Evolutionary conservation across 2,113 vertebrate genomes (phyloP).

Genomic region (Pelecanus crispus): DNA sequence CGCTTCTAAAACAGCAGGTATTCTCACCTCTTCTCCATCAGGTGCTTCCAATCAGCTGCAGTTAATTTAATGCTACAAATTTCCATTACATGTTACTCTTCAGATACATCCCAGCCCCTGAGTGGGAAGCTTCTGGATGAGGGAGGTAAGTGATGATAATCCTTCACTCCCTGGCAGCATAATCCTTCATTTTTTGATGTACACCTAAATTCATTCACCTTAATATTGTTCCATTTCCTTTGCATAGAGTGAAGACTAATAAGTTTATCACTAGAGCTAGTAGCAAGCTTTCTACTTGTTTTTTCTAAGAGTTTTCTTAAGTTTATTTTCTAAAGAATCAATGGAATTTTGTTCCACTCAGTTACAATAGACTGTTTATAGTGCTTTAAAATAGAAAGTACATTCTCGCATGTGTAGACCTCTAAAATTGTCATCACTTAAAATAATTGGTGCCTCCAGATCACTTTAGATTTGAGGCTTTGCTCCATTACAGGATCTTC

Average conservation of each 20-base stretch:
- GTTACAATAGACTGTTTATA: constrained; percentile 15
- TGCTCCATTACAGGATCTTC: not conserved
- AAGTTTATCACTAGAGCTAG: constrained; percentile 56
- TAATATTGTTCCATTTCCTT: constrained; percentile 65
- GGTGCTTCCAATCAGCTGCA: constrained; percentile 62
- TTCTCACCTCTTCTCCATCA: constrained; percentile 64
- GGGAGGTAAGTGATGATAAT: constrained; percentile 68
- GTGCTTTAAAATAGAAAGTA: constrained; percentile 37
- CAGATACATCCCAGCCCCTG: constrained; percentile 62
- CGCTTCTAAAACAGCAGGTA: constrained; percentile 64
- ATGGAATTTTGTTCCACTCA: not conserved
- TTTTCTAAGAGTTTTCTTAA: constrained; percentile 49
- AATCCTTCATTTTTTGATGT: constrained; percentile 62
- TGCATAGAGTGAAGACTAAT: constrained; percentile 59
- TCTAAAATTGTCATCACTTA: constrained; percentile 20
- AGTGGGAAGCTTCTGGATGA: constrained; percentile 62
- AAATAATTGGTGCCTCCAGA: constrained; percentile 15
- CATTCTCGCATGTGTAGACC: constrained; percentile 2
- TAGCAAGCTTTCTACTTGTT: constrained; percentile 58
- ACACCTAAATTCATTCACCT: constrained; percentile 62
- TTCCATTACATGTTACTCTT: constrained; percentile 69
- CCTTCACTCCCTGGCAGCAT: constrained; percentile 55
- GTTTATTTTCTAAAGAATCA: constrained; percentile 50
- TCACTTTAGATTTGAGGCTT: constrained; percentile 3
- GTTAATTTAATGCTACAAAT: constrained; percentile 60